Evolutionary conservation across 1,140 invertebrate genomes (phyloP), one percentile per base, ranked within the genome.

Genomic region (Mya arenaria): DNA sequence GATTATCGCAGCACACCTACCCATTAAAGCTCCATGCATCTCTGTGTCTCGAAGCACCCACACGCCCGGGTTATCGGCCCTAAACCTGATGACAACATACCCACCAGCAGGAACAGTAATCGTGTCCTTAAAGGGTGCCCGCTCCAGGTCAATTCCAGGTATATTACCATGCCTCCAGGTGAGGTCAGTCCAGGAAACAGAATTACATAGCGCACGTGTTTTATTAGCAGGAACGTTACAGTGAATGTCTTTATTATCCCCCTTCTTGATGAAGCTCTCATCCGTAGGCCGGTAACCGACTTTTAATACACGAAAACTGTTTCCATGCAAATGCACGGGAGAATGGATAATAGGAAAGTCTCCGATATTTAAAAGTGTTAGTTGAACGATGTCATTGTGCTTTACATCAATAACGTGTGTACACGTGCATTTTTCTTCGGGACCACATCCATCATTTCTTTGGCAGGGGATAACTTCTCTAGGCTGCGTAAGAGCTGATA

Each of bases 271-370:
- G 48, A n/a, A 17, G 25, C 10, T 94, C 92, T 66, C 58, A 65
- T 82, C 4, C 10, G 4, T 36, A 36, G 34, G 41, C 1, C 55
- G 58, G 71, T 83, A 73, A 17, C 84, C 95, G 79, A 94, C 92
- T 34, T 93, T 95, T 0, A 95, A 93, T 0, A 96, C 93, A 85
- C 95, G 94, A 89, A 96, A 96, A 85, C 93, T 95, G 91, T 96
- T 95, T 1, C 96, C 96, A 87, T 97, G 96, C 1, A 96, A 90
- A 90, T 96, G 96, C 83, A 96, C 95, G 15, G 96, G 94, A 87
- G 96, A 93, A 77, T 94, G 92, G 23, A 48, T 36, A 56, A 95
- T 94, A 4, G 94, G 92, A 84, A 94, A 94, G n/a, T 94, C 94
- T 77, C 94, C 95, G 94, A 84, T 68, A 87, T 86, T 88, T 86